Conservation (phyloP, 1,140 invertebrate species). For the Pogonognathellus flavescens region DNA sequence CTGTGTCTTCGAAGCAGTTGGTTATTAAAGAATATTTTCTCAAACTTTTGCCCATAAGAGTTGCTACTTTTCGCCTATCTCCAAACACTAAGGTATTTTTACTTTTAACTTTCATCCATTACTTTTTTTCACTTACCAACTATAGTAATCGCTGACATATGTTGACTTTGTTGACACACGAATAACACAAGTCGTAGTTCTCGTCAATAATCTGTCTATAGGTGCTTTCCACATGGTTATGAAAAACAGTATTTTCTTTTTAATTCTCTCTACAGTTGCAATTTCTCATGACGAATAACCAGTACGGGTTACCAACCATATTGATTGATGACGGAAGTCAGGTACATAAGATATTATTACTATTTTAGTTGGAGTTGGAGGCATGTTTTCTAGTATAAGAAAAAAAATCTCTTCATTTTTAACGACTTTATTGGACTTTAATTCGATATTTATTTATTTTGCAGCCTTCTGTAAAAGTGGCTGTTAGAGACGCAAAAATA, state of each 20-base stretch:
- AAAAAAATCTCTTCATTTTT: too few species aligned
- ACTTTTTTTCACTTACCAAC: neutral
- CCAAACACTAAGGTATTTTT: conserved; percentile 86
- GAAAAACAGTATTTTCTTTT: neutral
- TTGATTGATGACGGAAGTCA: conserved; percentile 92
- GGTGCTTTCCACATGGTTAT: neutral
- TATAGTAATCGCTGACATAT: neutral
- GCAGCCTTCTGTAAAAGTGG: conserved; percentile 86
- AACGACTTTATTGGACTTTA: too few species aligned
- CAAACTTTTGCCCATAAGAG: conserved; percentile 90
- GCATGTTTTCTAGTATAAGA: too few species aligned
- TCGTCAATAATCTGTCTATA: neutral
- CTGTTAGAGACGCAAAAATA: conserved; percentile 86
- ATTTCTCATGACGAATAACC: conserved; percentile 62
- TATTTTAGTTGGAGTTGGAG: too few species aligned
- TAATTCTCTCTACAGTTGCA: conserved; percentile 59
- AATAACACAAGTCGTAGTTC: neutral
- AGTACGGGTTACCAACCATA: conserved; percentile 73
- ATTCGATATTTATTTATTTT: too few species aligned
- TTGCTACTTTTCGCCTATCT: conserved; percentile 92
- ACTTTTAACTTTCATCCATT: conserved; percentile 54
- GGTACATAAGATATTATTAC: too few species aligned
- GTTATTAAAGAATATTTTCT: conserved; percentile 93
- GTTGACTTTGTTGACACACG: neutral
- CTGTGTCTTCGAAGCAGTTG: conserved; percentile 88